Evolutionary conservation across 1,140 invertebrate genomes (phyloP).

Genomic region (Leptoteleia sp.): DNA sequence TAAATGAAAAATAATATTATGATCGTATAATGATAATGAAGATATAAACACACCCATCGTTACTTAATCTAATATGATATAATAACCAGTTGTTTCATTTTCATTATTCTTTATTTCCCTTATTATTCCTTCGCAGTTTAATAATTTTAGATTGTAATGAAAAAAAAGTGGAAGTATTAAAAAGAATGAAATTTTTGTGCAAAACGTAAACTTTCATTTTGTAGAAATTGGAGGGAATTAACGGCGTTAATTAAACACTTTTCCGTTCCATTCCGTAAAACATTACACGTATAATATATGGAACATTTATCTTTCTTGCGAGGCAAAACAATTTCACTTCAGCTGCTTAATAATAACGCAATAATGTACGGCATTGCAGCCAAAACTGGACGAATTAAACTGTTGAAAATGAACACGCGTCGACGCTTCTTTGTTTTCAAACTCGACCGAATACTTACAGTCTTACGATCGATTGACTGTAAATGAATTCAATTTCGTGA

Average conservation of each 20-base stretch:
- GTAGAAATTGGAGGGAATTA: too few species aligned
- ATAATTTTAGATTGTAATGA: too few species aligned
- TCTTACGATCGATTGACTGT: slow-evolving; percentile 2
- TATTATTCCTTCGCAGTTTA: too few species aligned
- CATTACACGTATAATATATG: not conserved
- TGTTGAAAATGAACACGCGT: slow-evolving; percentile 1
- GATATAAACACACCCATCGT: too few species aligned
- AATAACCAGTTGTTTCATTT: too few species aligned
- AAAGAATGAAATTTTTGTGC: too few species aligned
- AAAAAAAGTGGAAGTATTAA: too few species aligned
- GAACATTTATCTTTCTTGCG: not conserved
- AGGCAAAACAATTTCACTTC: not conserved
- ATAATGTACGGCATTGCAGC: not conserved
- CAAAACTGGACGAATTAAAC: not conserved
- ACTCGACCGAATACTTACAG: slow-evolving; percentile 3
- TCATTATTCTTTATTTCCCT: too few species aligned
- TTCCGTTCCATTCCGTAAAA: slow-evolving; percentile 1
- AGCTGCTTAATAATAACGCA: not conserved
- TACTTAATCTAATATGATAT: too few species aligned
- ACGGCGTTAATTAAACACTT: slow-evolving; percentile 6
- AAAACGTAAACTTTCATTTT: too few species aligned
- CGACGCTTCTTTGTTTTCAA: not conserved
- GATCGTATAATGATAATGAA: too few species aligned
- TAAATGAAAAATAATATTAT: too few species aligned
- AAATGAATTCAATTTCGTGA: slow-evolving; percentile 1